phyloP scores from a whole-genome alignment of 2,113 vertebrate species.

The Pangasianodon hypophthalmus region DNA sequence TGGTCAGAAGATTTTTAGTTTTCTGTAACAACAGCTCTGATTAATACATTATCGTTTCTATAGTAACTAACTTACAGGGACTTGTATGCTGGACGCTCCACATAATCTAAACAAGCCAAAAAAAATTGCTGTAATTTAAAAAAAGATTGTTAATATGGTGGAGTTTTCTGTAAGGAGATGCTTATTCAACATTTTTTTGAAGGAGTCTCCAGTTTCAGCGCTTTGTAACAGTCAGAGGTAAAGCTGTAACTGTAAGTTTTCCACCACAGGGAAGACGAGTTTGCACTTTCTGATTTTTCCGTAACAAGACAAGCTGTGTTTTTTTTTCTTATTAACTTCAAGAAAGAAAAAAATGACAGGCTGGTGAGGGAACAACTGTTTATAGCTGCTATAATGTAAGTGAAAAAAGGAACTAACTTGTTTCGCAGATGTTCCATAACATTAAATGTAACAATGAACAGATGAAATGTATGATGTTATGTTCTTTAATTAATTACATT shows the following conservation, averaged over 20 bases:
- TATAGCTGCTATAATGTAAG: too few relatives aligned
- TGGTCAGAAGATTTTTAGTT: neutral
- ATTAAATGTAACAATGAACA: neutral
- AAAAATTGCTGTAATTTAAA: neutral
- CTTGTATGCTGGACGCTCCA: neutral
- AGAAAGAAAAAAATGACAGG: too few relatives aligned
- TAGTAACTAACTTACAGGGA: neutral
- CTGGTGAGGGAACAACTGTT: neutral
- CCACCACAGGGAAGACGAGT: neutral
- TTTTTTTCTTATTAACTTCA: too few relatives aligned
- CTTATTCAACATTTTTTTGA: neutral
- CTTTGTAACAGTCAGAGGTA: too few relatives aligned
- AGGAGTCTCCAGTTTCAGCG: neutral
- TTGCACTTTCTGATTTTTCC: too few relatives aligned
- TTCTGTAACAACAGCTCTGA: neutral
- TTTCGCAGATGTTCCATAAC: neutral
- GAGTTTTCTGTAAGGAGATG: neutral
- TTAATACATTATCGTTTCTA: neutral
- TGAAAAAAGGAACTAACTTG: neutral
- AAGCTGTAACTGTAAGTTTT: too few relatives aligned
- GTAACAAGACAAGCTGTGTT: too few relatives aligned
- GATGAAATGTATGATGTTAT: neutral
- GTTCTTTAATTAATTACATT: neutral
- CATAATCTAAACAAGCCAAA: neutral
- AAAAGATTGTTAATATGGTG: too few relatives aligned